phyloP scores from a whole-genome alignment of 2,797 vertebrate genomes.

The Manis pentadactyla region DNA sequence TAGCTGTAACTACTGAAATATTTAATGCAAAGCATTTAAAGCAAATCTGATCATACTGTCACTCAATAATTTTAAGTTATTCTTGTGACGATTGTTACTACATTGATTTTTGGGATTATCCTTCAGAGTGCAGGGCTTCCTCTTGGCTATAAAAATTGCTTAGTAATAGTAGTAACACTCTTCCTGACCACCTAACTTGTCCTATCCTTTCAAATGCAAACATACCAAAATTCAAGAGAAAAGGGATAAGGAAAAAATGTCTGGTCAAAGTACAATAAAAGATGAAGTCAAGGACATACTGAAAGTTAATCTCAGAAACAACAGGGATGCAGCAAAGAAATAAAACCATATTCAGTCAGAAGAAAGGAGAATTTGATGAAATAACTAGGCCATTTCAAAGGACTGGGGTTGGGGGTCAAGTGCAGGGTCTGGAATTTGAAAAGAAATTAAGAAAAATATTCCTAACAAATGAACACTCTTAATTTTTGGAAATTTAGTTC shows the following conservation, averaged over 20 bases:
- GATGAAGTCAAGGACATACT: not conserved
- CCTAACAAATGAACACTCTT: not conserved
- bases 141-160: not conserved
- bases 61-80: not conserved
- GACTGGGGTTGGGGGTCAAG: not conserved
- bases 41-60: not conserved
- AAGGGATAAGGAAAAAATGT: not conserved
- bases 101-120: not conserved
- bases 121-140: not conserved
- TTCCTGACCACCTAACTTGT: not conserved
- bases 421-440: not conserved
- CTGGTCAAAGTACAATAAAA: conserved; percentile 6
- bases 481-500: not conserved
- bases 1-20: not conserved
- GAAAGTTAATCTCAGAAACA: conserved; percentile 15
- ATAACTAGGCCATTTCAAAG: conserved; percentile 34
- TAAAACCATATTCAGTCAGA: not conserved
- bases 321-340: not conserved
- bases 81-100: not conserved
- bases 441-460: not conserved
- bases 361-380: conserved; percentile 7
- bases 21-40: not conserved
- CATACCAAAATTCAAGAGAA: not conserved
- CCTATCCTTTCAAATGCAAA: not conserved
- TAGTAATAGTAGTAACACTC: not conserved